Evolutionary conservation across 2,113 vertebrate genomes (phyloP), one percentile per base, ranked within the genome.

Genomic region (Hippolais icterina): DNA sequence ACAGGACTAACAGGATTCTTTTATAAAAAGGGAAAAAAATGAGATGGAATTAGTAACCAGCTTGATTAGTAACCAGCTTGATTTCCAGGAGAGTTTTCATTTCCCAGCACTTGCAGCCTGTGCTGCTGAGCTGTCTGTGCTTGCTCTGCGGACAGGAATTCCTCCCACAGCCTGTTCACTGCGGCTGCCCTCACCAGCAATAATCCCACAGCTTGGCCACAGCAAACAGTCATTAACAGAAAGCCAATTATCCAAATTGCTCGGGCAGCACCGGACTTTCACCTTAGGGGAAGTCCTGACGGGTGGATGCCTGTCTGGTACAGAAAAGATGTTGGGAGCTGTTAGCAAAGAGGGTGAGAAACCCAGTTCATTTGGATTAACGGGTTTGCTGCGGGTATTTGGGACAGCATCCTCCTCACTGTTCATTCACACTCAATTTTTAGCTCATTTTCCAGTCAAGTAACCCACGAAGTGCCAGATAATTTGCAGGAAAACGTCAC

Each of bases 361-460:
- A 52, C 29, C 71, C 54, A 27, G 29, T n/a, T 94, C 19, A 19
- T 23, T 46, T 31, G 59, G 47, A 63, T 94, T 83, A 91, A 83
- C 0, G 0, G 17, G 10, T n/a, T 57, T 86, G 24, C 59, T 87
- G 37, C 16, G 53, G 14, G 22, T 77, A 87, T 89, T 85, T 86
- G 42, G 83, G 78, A 79, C 37, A 75, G 41, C 49, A 74, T 60
- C 50, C 20, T 63, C 69, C 57, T 91, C 65, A 39, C n/a, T 79
- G 63, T 78, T 87, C 59, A 37, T 29, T 80, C 39, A 59, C 46
- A 57, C 69, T 87, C 59, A n/a, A 75, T 91, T 89, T 90, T 89
- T 94, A 92, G 61, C 52, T 77, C 52, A 27, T 96, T 96, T 92
- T 92, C 90, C 83, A 92, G 71, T 54, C 71, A 86, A 77, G 68